A percentile compares a stretch with the other conserved stretches of the same genome.
Evolutionary conservation across 1,140 invertebrate species (phyloP).

Genomic region (Theocolax elegans): DNA sequence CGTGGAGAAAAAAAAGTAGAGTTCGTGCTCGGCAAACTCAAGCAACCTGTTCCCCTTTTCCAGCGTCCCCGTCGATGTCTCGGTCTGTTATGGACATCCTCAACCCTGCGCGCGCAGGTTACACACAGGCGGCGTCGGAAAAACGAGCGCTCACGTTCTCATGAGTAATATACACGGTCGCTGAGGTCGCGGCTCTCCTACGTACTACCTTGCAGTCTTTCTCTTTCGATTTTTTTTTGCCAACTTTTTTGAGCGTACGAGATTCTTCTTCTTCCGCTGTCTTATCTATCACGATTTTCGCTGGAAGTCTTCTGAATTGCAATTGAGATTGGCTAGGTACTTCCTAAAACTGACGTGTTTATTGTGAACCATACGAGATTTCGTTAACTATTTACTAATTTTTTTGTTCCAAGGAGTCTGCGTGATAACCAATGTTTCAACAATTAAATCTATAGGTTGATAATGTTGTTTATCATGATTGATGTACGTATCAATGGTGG

Average conservation of each 20-base stretch:
- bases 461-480: no score
- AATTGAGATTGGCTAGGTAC: no score
- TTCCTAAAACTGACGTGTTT: no score
- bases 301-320: no score
- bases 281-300: no score
- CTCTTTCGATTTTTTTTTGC: not conserved
- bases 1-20: slow-evolving; percentile 18
- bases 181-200: not conserved
- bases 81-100: slow-evolving; percentile 17
- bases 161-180: slow-evolving; percentile 18
- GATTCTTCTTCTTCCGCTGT: slow-evolving; percentile 2
- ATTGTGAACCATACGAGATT: no score
- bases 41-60: slow-evolving; percentile 28
- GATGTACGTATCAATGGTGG: no score
- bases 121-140: not conserved
- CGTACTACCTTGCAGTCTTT: slow-evolving; percentile 4
- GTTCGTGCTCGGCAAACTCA: slow-evolving; percentile 33
- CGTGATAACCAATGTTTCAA: no score
- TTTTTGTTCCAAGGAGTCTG: no score
- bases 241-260: not conserved
- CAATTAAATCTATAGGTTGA: no score
- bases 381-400: no score
- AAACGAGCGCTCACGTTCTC: slow-evolving; percentile 32
- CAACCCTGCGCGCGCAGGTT: no score
- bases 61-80: not conserved